These are phyloP conservation scores for Caranx melampygus DNA, from an alignment of 2,113 vertebrate species.

Conservation along the genomic window DNA sequence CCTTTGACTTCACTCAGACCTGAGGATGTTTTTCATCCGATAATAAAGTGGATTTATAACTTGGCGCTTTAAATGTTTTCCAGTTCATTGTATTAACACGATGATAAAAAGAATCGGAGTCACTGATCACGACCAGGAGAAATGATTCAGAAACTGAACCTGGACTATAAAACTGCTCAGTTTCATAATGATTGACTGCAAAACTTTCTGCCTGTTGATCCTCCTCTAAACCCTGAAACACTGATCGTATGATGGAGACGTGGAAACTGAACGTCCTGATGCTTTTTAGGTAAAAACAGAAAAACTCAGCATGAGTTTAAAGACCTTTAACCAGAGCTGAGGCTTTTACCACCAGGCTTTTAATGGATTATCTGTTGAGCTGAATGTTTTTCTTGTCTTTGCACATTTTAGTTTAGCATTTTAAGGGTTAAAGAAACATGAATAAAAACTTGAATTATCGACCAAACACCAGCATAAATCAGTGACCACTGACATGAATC, in stretches of 20 bases:
- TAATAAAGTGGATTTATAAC: slow-evolving; percentile 30
- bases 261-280: neutral
- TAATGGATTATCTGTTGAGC: too few species aligned
- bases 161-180: too few species aligned
- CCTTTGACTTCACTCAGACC: slow-evolving; percentile 7
- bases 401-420: too few species aligned
- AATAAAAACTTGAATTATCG: too few species aligned
- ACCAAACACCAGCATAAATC: too few species aligned
- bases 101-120: neutral
- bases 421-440: too few species aligned
- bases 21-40: slow-evolving; percentile 49
- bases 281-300: neutral
- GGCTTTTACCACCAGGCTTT: neutral
- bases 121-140: neutral
- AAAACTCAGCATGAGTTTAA: neutral
- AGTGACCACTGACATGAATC: too few species aligned
- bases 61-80: neutral
- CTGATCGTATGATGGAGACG: too few species aligned
- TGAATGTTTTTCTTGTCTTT: too few species aligned
- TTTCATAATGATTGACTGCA: too few species aligned
- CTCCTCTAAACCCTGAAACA: too few species aligned
- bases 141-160: neutral
- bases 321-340: neutral
- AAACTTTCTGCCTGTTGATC: too few species aligned
- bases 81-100: neutral